Evolutionary conservation across 2,113 vertebrate genomes (phyloP).

Genomic region (Phalacrocorax pelagicus): DNA sequence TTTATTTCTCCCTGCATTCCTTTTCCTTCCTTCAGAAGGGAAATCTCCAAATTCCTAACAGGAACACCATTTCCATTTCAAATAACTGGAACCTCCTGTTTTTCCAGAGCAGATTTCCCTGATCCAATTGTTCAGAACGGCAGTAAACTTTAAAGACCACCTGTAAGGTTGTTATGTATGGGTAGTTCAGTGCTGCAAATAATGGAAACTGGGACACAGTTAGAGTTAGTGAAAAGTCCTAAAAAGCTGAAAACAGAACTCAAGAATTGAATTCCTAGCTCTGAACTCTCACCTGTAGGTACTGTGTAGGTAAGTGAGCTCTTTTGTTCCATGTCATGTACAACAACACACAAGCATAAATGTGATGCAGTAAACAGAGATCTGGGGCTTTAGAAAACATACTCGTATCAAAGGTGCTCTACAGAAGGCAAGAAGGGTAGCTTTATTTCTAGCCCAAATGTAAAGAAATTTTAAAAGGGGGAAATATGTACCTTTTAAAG

Average conservation of each 20-base stretch:
- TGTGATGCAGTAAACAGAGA: not conserved
- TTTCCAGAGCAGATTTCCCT: not conserved
- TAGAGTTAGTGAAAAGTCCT: not conserved
- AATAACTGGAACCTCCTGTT: not conserved
- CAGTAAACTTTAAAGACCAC: constrained; percentile 15
- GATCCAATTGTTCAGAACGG: not conserved
- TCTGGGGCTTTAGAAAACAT: not conserved
- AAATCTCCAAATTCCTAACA: not conserved
- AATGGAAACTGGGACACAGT: not conserved
- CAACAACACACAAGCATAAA: not conserved
- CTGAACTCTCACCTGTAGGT: not conserved
- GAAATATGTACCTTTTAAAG: not conserved
- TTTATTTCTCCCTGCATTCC: not conserved
- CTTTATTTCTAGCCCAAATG: not conserved
- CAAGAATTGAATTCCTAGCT: not conserved
- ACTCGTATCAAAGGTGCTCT: not conserved
- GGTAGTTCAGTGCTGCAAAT: not conserved
- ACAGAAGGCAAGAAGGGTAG: not conserved
- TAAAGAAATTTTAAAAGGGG: not conserved
- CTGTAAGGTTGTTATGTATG: not conserved
- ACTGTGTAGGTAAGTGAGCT: not conserved
- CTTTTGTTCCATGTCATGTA: not conserved
- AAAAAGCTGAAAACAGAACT: not conserved
- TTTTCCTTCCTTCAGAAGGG: not conserved
- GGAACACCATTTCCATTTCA: not conserved